Conservation (phyloP, 2,113 vertebrate species). For the Embiotoca jacksoni region DNA sequence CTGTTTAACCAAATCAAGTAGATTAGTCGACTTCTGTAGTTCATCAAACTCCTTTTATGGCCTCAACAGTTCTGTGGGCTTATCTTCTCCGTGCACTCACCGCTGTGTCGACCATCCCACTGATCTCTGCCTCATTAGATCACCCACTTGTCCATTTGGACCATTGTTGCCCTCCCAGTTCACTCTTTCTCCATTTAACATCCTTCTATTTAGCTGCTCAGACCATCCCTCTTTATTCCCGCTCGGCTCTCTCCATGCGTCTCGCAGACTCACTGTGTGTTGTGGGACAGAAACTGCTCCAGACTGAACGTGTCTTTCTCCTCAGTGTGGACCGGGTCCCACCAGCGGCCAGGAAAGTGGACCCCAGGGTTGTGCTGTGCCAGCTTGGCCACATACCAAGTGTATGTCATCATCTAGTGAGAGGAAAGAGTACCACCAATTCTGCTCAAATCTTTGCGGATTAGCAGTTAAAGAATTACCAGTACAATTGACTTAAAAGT, state of each 20-base stretch:
- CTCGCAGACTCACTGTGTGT: constrained; percentile 89
- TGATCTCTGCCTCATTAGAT: constrained; percentile 76
- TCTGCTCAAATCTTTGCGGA: constrained; percentile 10
- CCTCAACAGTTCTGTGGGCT: constrained; percentile 60
- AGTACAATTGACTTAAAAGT: not conserved
- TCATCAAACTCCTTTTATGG: constrained; percentile 77
- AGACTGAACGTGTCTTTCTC: constrained; percentile 91
- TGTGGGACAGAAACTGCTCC: constrained; percentile 91
- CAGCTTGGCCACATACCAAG: constrained; percentile 95
- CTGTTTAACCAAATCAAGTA: constrained; percentile 75
- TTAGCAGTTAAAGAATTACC: constrained; percentile 9
- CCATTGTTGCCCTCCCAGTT: constrained; percentile 61
- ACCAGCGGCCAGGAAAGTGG: constrained; percentile 90
- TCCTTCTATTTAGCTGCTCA: constrained; percentile 38
- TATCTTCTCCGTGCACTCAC: constrained; percentile 71
- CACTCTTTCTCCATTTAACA: constrained; percentile 50
- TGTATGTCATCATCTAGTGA: constrained; percentile 96
- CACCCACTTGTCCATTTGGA: constrained; percentile 72
- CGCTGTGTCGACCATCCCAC: constrained; percentile 55
- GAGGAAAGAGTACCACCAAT: constrained; percentile 29
- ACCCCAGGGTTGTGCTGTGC: constrained; percentile 89
- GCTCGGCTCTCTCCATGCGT: constrained; percentile 9
- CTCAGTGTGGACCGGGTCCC: constrained; percentile 85
- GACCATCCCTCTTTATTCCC: constrained; percentile 23
- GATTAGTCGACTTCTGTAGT: constrained; percentile 73